A percentile compares a stretch with the other conserved stretches of the same genome.
Conservation (phyloP, 2,113 vertebrate species). For the Epinephelus fuscoguttatus region DNA sequence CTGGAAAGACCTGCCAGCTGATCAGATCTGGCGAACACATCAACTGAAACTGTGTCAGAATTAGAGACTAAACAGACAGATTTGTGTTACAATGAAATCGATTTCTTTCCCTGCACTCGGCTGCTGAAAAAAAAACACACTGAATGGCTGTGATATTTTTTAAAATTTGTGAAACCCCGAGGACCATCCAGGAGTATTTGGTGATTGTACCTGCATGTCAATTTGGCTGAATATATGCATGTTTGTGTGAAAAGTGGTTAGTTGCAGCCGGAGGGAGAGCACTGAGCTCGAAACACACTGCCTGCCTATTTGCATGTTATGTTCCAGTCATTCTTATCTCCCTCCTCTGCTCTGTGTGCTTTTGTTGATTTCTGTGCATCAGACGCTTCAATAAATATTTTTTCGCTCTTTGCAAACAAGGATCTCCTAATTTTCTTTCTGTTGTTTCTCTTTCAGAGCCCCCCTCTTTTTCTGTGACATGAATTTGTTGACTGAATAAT, state of each 20-base stretch:
- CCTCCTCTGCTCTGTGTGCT: conserved; percentile 27
- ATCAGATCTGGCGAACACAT: not conserved
- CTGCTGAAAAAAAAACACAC: not conserved
- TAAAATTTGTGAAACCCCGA: not conserved
- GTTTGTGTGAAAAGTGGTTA: conserved; percentile 43
- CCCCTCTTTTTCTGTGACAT: conserved; percentile 16
- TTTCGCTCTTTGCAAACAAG: conserved; percentile 35
- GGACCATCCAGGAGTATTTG: conserved; percentile 21
- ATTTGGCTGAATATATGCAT: conserved; percentile 5
- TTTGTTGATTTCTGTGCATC: conserved; percentile 51
- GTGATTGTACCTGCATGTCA: conserved; percentile 41
- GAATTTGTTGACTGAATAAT: conserved; percentile 32
- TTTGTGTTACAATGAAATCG: not conserved
- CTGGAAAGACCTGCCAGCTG: not conserved
- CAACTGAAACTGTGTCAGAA: not conserved
- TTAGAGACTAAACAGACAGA: not conserved
- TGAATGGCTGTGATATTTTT: not conserved
- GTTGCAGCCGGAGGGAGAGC: conserved; percentile 26
- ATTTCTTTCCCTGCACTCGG: too few species aligned
- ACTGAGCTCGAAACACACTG: conserved; percentile 36
- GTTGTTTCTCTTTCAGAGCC: not conserved
- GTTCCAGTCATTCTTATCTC: conserved; percentile 40
- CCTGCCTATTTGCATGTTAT: conserved; percentile 44
- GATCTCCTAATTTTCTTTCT: not conserved
- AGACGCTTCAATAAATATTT: conserved; percentile 52